Conservation (phyloP, 2,888 invertebrate species). For the Metellina segmentata region DNA sequence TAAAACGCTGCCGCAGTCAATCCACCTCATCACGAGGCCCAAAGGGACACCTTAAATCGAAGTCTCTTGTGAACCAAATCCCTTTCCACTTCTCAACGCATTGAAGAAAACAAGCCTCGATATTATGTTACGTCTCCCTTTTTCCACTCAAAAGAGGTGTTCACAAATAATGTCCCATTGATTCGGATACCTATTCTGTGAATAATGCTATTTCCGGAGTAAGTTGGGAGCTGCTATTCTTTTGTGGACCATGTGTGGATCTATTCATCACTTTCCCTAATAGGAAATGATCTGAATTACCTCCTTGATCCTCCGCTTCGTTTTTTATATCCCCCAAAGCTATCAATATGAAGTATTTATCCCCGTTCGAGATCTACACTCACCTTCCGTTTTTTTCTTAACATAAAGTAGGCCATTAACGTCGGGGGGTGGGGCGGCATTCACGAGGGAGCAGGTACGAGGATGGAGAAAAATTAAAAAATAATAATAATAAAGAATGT, state of each 20-base stretch:
- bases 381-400: conserved; percentile 6
- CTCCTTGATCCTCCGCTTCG: not conserved
- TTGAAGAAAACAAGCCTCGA: too few species aligned
- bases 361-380: not conserved
- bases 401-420: conserved; percentile 27
- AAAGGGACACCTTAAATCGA: too few species aligned
- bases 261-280: conserved; percentile 22
- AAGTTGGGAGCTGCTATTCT: not conserved
- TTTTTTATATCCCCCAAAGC: conserved; percentile 14
- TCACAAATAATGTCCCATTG: not conserved
- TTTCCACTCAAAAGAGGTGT: not conserved
- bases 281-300: conserved; percentile 31
- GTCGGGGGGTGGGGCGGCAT: not conserved
- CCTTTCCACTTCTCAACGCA: too few species aligned
- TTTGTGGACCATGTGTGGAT: not conserved
- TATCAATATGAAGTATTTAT: conserved; percentile 33
- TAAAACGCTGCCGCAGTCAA: too few species aligned
- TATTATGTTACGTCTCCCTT: too few species aligned
- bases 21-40: too few species aligned
- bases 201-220: conserved; percentile 10
- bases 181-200: conserved; percentile 11
- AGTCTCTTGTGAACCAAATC: too few species aligned
- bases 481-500: conserved; percentile 1
- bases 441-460: not conserved
- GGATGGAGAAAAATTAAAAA: not conserved